phyloP scores from a whole-genome alignment of 2,888 invertebrate species.

The Sphaerophoria rueppellii region DNA sequence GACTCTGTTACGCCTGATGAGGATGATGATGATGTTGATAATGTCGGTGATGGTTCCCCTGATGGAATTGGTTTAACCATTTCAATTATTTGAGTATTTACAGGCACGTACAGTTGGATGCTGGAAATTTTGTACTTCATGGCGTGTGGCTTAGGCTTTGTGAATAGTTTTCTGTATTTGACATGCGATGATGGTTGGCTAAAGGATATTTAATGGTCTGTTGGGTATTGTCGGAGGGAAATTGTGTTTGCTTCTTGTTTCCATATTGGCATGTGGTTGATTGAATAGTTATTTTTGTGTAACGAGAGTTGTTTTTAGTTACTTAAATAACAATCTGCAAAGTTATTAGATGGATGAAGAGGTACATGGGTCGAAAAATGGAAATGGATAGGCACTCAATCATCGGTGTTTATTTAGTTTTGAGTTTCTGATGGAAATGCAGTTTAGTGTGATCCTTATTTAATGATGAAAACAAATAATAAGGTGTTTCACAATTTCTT shows the following conservation, averaged over 20 bases:
- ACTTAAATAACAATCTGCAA: too few relatives aligned
- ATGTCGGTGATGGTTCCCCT: constrained; percentile 17
- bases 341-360: too few relatives aligned
- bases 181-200: constrained; percentile 12
- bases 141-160: not conserved
- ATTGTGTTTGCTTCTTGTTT: constrained; percentile 13
- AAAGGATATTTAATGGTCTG: constrained; percentile 53
- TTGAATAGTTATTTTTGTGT: constrained; percentile 23
- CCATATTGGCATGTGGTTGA: not conserved
- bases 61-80: constrained; percentile 49
- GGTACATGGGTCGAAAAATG: too few relatives aligned
- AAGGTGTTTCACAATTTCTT: too few relatives aligned
- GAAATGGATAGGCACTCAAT: too few relatives aligned
- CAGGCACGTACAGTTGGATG: too few relatives aligned
- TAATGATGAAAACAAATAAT: too few relatives aligned
- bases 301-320: not conserved
- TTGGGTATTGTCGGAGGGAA: constrained; percentile 32
- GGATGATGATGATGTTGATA: constrained; percentile 5
- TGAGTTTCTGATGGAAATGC: too few relatives aligned
- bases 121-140: not conserved
- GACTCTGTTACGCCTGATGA: not conserved
- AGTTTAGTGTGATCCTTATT: too few relatives aligned
- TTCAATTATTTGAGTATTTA: constrained; percentile 52
- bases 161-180: constrained; percentile 14
- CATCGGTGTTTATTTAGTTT: too few relatives aligned